Conservation (phyloP, 2,797 vertebrate genomes). For the Sciurus vulgaris region DNA sequence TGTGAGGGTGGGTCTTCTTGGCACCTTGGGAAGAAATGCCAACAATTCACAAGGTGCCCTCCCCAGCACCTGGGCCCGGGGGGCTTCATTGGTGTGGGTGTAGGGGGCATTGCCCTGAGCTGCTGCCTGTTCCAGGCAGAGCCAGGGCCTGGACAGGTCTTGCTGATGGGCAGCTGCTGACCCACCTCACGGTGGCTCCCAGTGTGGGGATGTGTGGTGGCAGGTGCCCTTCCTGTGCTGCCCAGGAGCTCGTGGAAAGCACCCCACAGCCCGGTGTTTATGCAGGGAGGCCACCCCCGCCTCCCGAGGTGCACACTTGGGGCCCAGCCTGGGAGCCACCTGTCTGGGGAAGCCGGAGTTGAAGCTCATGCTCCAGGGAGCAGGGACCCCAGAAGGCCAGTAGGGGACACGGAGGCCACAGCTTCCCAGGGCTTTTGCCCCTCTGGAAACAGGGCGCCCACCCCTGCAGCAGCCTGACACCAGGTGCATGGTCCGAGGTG, state of each 20-base stretch:
- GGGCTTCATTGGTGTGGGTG: no score
- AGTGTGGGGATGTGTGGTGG: background rate
- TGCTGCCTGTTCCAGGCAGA: background rate
- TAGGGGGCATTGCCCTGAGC: background rate
- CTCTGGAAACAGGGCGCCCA: background rate
- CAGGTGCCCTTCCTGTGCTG: background rate
- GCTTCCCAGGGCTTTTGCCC: background rate
- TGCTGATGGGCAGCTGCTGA: background rate
- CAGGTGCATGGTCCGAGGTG: no score
- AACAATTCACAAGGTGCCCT: background rate
- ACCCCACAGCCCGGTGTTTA: no score
- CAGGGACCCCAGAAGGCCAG: background rate
- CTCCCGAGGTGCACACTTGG: background rate
- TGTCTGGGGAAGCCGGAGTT: background rate
- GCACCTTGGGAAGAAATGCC: no score
- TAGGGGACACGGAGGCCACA: no score
- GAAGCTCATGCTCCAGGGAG: background rate
- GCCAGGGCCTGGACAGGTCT: background rate
- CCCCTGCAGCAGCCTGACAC: no score
- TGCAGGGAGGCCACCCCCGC: no score
- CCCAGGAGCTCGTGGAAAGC: background rate
- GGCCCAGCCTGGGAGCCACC: background rate
- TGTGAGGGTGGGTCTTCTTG: background rate
- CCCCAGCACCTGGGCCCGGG: background rate
- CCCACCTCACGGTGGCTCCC: background rate